Base-by-base conservation (phyloP, 2,888 invertebrate genomes). In the Lamellibrachia columna region DNA sequence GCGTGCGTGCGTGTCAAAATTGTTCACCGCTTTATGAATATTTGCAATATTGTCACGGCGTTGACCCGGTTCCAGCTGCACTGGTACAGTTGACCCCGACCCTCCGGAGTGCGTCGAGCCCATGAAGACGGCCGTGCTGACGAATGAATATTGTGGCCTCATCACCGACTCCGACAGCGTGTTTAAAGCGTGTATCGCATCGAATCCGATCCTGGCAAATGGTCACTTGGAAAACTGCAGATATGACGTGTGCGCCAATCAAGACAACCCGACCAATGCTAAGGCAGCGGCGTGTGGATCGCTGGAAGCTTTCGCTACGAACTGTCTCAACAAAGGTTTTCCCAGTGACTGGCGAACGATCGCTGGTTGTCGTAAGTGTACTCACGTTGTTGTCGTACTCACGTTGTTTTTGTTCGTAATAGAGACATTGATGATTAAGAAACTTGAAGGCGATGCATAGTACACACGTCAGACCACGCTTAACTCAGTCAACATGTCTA, bases 251-350 rank as follows among this genome's bases (percentile, higher is more conserved):
- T 93, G 93, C 53, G 92, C 93, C 92, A 92, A 93, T 52, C 53
- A 90, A 40, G 58, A n/a, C 22, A 28, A 52, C 91, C n/a, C 53
- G 53, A 92, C 22, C n/a, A 58, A 40, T 52, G 91, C 60, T 53
- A 93, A 93, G 93, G 53, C 55, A 15, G 93, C 93, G n/a, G 92
- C 93, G 11, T 93, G 93, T 52, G 93, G 58, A 4, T 92, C 93
- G 8, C 55, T 93, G 90, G 90, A 53, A 15, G 90, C 92, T 7
- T 90, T 92, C 52, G 93, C 92, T 40, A 53, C n/a, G 7, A 7
- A 53, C 8, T 93, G 93, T 53, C 15, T 91, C 91, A 28, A 91
- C 53, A 91, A 53, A 1, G 91, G 91, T 15, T 52, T 91, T 40
- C 11, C 7, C 28, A 53, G 52, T 7, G 91, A 91, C 91, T 91